Evolutionary conservation across 2,113 vertebrate genomes (phyloP).

Genomic region (Hippolais icterina): DNA sequence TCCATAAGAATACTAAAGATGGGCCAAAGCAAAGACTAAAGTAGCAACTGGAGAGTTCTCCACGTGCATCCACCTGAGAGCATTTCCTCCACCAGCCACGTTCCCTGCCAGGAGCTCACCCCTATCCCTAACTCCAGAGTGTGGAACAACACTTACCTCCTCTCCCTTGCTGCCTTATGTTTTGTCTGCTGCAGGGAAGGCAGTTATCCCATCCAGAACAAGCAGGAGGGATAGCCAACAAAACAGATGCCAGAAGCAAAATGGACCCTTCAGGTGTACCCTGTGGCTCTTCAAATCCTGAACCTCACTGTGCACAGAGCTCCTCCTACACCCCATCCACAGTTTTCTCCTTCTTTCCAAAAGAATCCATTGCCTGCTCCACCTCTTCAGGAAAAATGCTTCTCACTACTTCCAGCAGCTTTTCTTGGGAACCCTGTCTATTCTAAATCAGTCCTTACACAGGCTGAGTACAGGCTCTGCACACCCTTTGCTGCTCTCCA

Average conservation of each 20-base stretch:
- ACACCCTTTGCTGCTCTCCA: not conserved
- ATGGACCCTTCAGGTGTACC: not conserved
- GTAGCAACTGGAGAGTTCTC: not conserved
- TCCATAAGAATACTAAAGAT: accelerated
- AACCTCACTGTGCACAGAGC: not conserved
- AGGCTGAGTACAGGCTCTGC: not conserved
- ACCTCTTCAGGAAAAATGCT: not conserved
- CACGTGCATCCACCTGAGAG: not conserved
- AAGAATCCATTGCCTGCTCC: not conserved
- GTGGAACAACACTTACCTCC: not conserved
- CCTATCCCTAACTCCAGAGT: not conserved
- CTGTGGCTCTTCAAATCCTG: not conserved
- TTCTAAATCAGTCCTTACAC: not conserved
- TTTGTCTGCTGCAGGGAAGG: not conserved
- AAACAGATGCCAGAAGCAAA: not conserved
- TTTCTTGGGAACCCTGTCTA: not conserved
- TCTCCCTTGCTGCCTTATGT: not conserved
- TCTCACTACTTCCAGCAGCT: not conserved
- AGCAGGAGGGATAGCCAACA: not conserved
- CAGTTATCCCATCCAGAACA: not conserved
- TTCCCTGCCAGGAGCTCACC: not conserved
- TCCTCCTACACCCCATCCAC: not conserved
- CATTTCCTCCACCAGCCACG: accelerated
- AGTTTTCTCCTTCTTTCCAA: not conserved
- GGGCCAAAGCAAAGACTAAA: not conserved